A percentile compares a stretch with the other conserved stretches of the same genome.
Conservation (phyloP, 53 echinoderm and acorn worm species). For the Temnopleurus reevesii region DNA sequence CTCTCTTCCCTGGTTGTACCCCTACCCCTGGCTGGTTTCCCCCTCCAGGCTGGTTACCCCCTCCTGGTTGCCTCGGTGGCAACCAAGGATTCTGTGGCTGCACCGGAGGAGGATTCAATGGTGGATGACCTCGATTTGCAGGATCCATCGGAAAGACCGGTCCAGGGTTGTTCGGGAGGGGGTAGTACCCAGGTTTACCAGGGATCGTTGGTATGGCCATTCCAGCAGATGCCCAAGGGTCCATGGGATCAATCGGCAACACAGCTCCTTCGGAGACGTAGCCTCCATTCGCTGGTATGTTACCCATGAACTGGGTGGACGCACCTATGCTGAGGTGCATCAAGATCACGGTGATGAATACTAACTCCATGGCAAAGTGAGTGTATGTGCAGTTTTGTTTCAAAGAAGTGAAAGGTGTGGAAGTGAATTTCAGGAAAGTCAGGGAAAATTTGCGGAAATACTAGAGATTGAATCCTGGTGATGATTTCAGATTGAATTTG, state of each 20-base stretch:
- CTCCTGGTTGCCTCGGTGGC: neutral
- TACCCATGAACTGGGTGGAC: constrained; percentile 21
- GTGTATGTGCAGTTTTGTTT: neutral
- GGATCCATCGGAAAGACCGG: neutral
- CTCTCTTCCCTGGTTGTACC: neutral
- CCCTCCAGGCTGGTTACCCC: neutral
- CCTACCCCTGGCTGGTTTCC: neutral
- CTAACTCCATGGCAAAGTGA: neutral
- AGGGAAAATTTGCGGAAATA: neutral
- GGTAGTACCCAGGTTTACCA: neutral
- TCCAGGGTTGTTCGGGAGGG: neutral
- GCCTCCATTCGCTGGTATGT: constrained; percentile 28
- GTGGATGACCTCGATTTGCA: neutral
- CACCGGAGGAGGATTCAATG: neutral
- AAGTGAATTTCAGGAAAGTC: too few relatives aligned
- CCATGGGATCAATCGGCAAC: constrained; percentile 11
- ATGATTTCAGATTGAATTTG: too few relatives aligned
- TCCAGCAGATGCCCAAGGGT: constrained; percentile 35
- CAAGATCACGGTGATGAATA: neutral
- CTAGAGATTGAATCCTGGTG: neutral
- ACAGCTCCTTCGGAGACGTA: neutral
- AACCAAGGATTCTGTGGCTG: constrained; percentile 5
- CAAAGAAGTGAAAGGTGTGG: too few relatives aligned
- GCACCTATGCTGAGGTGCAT: neutral
- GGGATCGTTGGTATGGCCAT: neutral